Conservation (phyloP, 2,797 vertebrate genomes). For the Argya squamiceps region DNA sequence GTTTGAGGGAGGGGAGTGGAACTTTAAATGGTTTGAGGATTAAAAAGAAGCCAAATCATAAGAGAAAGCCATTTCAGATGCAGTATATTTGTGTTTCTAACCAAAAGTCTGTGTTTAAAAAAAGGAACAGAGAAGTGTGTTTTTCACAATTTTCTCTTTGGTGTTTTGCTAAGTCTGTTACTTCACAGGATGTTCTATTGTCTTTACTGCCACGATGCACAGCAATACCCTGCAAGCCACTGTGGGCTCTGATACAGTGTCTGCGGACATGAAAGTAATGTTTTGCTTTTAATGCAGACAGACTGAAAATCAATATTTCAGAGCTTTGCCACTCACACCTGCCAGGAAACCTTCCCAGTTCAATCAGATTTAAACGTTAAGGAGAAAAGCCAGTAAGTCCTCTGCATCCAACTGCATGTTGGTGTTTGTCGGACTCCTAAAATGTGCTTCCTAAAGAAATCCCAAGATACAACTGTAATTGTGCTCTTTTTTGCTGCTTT, state of each 20-base stretch:
- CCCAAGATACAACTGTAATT: neutral
- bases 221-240: constrained; percentile 32
- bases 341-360: neutral
- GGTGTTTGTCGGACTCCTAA: neutral
- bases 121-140: constrained; percentile 42
- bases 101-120: neutral
- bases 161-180: constrained; percentile 48
- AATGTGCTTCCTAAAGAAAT: neutral
- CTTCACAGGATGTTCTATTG: constrained; percentile 66
- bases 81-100: constrained; percentile 30
- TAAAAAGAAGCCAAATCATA: constrained; percentile 51
- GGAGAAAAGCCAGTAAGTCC: neutral
- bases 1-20: constrained; percentile 37
- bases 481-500: neutral
- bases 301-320: neutral
- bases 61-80: constrained; percentile 36
- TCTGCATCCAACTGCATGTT: neutral
- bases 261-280: neutral
- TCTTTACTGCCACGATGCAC: neutral
- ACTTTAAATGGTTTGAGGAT: constrained; percentile 29
- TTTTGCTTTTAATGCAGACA: neutral
- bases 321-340: neutral
- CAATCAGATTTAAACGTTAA: neutral
- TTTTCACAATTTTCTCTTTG: constrained; percentile 54
- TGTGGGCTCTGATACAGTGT: neutral